Conservation (phyloP, 2,113 vertebrate species). For the Bubo bubo region DNA sequence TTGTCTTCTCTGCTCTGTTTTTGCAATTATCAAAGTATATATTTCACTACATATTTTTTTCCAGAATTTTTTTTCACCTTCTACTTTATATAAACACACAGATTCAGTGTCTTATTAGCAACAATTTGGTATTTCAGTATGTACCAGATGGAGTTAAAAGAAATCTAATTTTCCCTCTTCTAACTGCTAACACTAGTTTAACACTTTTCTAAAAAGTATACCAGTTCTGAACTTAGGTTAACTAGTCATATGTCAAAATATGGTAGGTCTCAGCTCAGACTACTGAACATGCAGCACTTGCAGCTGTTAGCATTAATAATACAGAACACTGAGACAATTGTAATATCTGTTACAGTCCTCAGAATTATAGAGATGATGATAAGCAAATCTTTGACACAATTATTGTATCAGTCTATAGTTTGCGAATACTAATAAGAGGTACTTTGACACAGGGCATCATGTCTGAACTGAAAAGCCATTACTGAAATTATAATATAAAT, state of each 20-base stretch:
- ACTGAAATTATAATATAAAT: neutral
- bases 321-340: neutral
- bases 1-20: neutral
- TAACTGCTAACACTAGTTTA: neutral
- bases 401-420: neutral
- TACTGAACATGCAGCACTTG: constrained; percentile 1
- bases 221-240: constrained; percentile 8
- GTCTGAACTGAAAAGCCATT: constrained; percentile 16
- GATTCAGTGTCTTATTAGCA: neutral
- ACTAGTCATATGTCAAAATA: constrained; percentile 12
- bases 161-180: neutral
- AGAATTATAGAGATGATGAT: neutral
- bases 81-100: neutral
- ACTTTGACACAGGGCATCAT: constrained; percentile 12
- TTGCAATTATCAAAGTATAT: neutral
- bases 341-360: constrained; percentile 2
- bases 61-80: neutral
- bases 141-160: neutral
- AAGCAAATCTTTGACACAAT: constrained; percentile 40
- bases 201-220: neutral
- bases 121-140: neutral
- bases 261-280: neutral
- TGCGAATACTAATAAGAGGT: constrained; percentile 16
- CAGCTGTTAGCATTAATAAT: constrained; percentile 58
- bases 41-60: neutral